Evolutionary conservation across 1,140 invertebrate species (phyloP), one percentile per base, ranked within the genome.

Genomic region (Tyrophagus putrescentiae): DNA sequence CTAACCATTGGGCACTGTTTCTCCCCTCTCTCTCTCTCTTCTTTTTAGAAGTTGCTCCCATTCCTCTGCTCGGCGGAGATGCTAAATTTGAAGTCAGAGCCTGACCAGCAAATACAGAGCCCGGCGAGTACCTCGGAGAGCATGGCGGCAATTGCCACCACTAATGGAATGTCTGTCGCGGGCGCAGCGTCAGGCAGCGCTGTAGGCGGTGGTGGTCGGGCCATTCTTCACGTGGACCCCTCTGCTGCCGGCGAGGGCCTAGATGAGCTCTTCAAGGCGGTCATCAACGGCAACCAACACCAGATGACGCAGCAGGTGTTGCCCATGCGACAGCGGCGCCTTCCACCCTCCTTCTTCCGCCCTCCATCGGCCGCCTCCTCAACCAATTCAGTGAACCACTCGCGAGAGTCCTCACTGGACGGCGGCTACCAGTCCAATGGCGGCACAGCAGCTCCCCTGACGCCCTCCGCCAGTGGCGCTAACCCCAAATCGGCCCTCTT

Each of bases 271-370:
- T 96, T 96, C 75, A 90, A 93, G 75, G 86, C 79, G 70, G 87
- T 90, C 66, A 79, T 92, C 64, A 92, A 92, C 73, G 87, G 89
- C 62, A 84, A 89, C 73, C 83, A 84, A 62, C 84, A 83, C 72
- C 79, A 84, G 69, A 65, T 69, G 57, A 85, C 85, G 66, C 77
- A 88, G 68, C 83, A 85, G 78, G 82, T 92, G 74, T n/a, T n/a
- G n/a, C 91, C 92, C 68, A 81, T 93, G 73, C 84, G 87, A 70
- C 86, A 94, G 84, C 82, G 92, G 70, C 93, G 95, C 71, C 77
- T 97, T 69, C 92, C 92, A 64, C 83, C 91, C 72, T 95, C 90
- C 61, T 97, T 97, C 78, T 97, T 95, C 77, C 89, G 86, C 70
- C 91, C 90, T 66, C 92, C 92, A 62, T 85, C 86, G 59, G 85